Percentiles rank a stretch among this genome's conserved stretches.
phyloP scores from a whole-genome alignment of 2,888 invertebrate species.

The Nomada ruficornis region DNA sequence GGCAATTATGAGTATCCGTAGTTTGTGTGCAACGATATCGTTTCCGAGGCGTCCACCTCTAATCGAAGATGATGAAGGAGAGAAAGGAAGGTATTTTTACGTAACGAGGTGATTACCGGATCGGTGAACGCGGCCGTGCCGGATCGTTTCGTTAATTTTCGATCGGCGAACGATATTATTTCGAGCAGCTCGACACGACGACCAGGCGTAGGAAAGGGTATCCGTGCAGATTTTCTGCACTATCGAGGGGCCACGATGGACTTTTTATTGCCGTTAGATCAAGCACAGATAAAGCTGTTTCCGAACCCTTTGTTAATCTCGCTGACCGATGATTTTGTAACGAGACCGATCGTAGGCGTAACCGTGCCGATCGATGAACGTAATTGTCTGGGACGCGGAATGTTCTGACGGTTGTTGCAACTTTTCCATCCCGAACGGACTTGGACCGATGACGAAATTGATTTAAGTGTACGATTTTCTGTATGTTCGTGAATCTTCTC shows the following conservation, averaged over 20 bases:
- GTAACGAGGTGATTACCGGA: conserved; percentile 33
- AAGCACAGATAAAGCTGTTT: conserved; percentile 64
- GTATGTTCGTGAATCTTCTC: conserved; percentile 26
- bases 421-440: conserved; percentile 54
- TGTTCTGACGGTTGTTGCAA: conserved; percentile 67
- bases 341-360: conserved; percentile 72
- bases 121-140: conserved; percentile 25
- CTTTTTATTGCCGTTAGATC: conserved; percentile 59
- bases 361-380: conserved; percentile 67
- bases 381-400: conserved; percentile 71
- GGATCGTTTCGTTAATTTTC: conserved; percentile 51
- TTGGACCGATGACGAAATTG: conserved; percentile 60
- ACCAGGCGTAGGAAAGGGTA: conserved; percentile 17
- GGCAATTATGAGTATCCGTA: conserved; percentile 13
- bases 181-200: conserved; percentile 29
- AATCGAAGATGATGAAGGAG: neutral
- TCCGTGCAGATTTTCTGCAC: conserved; percentile 40
- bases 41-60: neutral
- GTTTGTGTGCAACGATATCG: conserved; percentile 23
- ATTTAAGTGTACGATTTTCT: conserved; percentile 15
- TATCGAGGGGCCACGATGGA: conserved; percentile 29
- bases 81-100: conserved; percentile 52
- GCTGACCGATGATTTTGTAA: conserved; percentile 70
- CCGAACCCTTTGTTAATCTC: conserved; percentile 70
- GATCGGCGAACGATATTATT: conserved; percentile 44